Evolutionary conservation across 2,797 vertebrate genomes (phyloP).

Genomic region (Bradypus variegatus): DNA sequence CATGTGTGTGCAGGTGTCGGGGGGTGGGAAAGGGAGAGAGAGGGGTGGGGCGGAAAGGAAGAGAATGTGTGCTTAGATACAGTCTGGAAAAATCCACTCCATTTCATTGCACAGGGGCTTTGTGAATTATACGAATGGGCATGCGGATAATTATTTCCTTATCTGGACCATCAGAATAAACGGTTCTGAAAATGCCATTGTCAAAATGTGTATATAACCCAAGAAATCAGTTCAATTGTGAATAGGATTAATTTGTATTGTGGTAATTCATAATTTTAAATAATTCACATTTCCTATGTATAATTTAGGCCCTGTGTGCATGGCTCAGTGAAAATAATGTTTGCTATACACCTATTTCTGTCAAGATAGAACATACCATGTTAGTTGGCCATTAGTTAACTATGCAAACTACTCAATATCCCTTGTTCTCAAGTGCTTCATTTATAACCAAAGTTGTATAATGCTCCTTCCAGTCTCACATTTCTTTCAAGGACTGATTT

Average conservation of each 20-base stretch:
- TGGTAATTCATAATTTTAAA: constrained; percentile 13
- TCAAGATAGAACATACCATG: neutral
- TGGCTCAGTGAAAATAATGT: constrained; percentile 23
- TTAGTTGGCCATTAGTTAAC: constrained; percentile 14
- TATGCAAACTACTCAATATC: neutral
- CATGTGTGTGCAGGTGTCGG: neutral
- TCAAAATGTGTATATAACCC: neutral
- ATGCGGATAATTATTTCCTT: neutral
- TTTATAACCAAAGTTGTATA: neutral
- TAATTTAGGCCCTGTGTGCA: neutral
- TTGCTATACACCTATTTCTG: neutral
- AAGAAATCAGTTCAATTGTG: neutral
- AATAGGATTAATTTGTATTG: constrained; percentile 20
- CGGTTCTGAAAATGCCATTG: neutral
- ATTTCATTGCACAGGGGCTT: neutral
- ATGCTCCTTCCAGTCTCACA: neutral
- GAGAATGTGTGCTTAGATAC: neutral
- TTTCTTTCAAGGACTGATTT: neutral
- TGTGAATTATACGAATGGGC: neutral
- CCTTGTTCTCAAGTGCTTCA: neutral
- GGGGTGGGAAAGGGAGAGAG: neutral
- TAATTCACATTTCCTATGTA: constrained; percentile 16
- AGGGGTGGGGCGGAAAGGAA: neutral
- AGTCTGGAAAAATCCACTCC: neutral
- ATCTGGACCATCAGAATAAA: constrained; percentile 2